Conservation (phyloP, 53 echinoderm and acorn worm genomes). For the Stichopus horrens region DNA sequence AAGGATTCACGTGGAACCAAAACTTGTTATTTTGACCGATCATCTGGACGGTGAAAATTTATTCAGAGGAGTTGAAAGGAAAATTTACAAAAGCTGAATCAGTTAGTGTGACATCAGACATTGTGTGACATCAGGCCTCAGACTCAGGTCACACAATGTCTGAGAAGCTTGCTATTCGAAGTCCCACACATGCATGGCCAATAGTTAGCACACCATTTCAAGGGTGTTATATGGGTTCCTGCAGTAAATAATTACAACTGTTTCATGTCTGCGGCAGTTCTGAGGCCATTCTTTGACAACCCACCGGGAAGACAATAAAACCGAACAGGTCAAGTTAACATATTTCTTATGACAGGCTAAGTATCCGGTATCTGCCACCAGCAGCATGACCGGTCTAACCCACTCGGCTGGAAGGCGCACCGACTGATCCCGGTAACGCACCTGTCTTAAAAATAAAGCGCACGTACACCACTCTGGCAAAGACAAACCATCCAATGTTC, state of each 20-base stretch:
- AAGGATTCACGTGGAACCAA: too few relatives aligned
- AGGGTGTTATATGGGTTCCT: neutral
- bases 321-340: constrained; percentile 35
- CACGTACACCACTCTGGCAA: constrained; percentile 16
- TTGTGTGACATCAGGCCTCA: constrained; percentile 23
- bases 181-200: neutral
- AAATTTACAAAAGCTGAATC: neutral
- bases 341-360: constrained; percentile 39
- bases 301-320: constrained; percentile 35
- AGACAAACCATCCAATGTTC: neutral
- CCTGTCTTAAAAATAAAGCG: constrained; percentile 32
- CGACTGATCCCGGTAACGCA: neutral
- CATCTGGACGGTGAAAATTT: too few relatives aligned
- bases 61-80: neutral
- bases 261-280: constrained; percentile 45
- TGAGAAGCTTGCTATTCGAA: too few relatives aligned
- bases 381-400: constrained; percentile 32
- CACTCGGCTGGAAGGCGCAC: constrained; percentile 36
- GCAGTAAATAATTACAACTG: constrained; percentile 35
- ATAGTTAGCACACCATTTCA: too few relatives aligned
- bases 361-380: constrained; percentile 18
- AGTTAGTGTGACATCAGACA: constrained; percentile 25
- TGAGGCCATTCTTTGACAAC: constrained; percentile 42
- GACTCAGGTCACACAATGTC: too few relatives aligned
- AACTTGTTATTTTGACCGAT: too few relatives aligned